These are phyloP conservation scores for Campodea augens DNA, from an alignment of 1,140 invertebrate genomes.

Conservation along the genomic window DNA sequence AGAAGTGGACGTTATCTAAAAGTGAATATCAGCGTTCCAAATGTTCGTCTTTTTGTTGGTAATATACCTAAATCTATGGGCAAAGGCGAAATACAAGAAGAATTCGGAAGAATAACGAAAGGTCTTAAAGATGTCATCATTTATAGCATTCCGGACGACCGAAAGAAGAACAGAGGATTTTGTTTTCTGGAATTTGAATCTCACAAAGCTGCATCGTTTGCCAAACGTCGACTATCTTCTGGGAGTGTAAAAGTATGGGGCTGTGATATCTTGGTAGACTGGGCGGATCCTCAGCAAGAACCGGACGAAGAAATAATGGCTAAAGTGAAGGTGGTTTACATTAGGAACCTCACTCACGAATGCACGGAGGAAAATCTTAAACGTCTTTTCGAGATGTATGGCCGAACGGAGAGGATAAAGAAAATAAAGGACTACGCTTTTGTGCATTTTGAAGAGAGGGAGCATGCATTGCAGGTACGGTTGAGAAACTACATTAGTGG, in stretches of 20 bases:
- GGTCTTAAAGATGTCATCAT: slow-evolving; percentile 33
- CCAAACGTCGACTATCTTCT: slow-evolving; percentile 25
- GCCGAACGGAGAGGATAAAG: slow-evolving; percentile 92
- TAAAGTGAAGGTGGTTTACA: slow-evolving; percentile 96
- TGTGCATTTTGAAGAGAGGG: slow-evolving; percentile 95
- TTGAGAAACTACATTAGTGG: too few species aligned
- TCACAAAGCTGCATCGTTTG: slow-evolving; percentile 32
- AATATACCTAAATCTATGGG: slow-evolving; percentile 31
- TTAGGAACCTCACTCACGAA: slow-evolving; percentile 90
- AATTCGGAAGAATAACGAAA: slow-evolving; percentile 30
- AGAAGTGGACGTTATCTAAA: slow-evolving; percentile 26
- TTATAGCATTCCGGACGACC: slow-evolving; percentile 26
- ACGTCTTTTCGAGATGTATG: slow-evolving; percentile 78
- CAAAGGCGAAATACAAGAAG: slow-evolving; percentile 27
- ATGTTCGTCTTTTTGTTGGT: slow-evolving; percentile 34
- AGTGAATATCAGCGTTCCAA: slow-evolving; percentile 31
- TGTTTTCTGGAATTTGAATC: slow-evolving; percentile 35
- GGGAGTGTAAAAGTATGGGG: slow-evolving; percentile 7
- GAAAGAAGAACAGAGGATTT: slow-evolving; percentile 33
- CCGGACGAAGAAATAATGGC: too few species aligned
- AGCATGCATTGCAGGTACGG: slow-evolving; percentile 78
- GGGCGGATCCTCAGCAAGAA: slow-evolving; percentile 37
- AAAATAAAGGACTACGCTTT: slow-evolving; percentile 99
- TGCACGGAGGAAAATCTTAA: slow-evolving; percentile 90
- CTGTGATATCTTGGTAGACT: slow-evolving; percentile 32